Base-by-base conservation (phyloP, 2,888 invertebrate species). In the Smittia aterrima region DNA sequence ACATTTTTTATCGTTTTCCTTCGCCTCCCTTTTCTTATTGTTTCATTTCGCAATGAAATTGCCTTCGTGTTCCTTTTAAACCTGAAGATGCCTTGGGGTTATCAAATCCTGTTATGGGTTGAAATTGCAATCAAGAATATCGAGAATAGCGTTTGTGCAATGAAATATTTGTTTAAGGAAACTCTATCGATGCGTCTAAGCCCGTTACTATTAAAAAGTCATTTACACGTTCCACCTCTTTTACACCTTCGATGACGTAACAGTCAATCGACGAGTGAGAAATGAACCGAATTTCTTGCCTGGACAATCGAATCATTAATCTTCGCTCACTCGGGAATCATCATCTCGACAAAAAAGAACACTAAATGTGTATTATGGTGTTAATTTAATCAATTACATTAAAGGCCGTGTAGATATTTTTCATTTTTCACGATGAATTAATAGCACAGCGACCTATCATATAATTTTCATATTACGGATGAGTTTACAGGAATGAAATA, bases 301-400 rank as follows among this genome's bases (percentile, higher is more conserved):
- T 47, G 47, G 16, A 47, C 47, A n/a, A 47, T 47, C 47, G 47
- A 47, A 47, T 71, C 70, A 71, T 71, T 54, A 32, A 54, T 71
- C 70, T 18, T 32, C 18, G 11, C 16, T 24, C 47, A 54, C 18
- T 32, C 11, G 32, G 54, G 70, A 22, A 71, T 71, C 54, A 71
- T 71, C 54, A 54, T n/a, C 58, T 58, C 20, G 22, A 6, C 32
- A 32, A 32, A 11, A 41, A 20, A 20, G 54, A 71, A 32, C 54
- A 71, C 53, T 71, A 71, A 71, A 71, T 71, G 25, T 54, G 53
- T 71, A 71, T 54, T 54, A 71, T 71, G 70, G 70, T 71, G 70
- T 71, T 71, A 71, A 71, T 71, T 71, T 71, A 71, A 71, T 71
- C 70, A 71, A 71, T 71, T 71, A 71, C 54, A 54, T 41, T 53